Evolutionary conservation across 2,797 vertebrate species (phyloP).

Genomic region (Epinephelus coioides): DNA sequence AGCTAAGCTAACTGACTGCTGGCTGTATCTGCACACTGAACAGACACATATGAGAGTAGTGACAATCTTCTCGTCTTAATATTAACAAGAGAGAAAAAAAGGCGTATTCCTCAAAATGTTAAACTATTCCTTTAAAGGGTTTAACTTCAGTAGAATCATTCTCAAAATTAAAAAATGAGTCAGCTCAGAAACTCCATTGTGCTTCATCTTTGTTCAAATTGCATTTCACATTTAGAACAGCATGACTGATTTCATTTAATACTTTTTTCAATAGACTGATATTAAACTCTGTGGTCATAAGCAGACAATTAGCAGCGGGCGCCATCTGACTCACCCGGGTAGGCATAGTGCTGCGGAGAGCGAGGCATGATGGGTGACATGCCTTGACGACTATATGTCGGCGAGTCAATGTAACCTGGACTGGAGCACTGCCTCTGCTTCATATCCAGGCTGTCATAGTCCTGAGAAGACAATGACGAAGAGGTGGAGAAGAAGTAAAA

Average conservation of each 20-base stretch:
- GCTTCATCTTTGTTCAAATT: background rate
- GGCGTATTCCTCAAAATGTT: background rate
- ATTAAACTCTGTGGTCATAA: background rate
- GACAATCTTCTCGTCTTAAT: background rate
- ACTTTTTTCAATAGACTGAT: background rate
- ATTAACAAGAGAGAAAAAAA: background rate
- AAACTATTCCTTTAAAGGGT: background rate
- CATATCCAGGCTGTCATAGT: conserved; percentile 92
- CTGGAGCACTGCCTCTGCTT: conserved; percentile 93
- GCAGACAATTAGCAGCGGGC: background rate
- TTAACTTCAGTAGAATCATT: background rate
- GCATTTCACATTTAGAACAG: background rate
- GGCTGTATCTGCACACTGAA: background rate
- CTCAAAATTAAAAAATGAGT: background rate
- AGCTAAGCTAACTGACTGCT: background rate
- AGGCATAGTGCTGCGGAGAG: conserved; percentile 93
- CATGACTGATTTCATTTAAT: conserved; percentile 44
- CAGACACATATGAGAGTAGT: background rate
- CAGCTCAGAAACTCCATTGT: background rate
- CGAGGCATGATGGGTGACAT: conserved; percentile 93
- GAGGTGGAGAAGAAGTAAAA: background rate
- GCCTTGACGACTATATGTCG: conserved; percentile 91
- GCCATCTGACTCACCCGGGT: conserved; percentile 88
- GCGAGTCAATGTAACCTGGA: conserved; percentile 94
- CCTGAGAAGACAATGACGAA: conserved; percentile 78